A percentile compares a stretch with the other conserved stretches of the same genome.
Evolutionary conservation across 2,113 vertebrate species (phyloP).

Genomic region (Poicephalus meyeri): DNA sequence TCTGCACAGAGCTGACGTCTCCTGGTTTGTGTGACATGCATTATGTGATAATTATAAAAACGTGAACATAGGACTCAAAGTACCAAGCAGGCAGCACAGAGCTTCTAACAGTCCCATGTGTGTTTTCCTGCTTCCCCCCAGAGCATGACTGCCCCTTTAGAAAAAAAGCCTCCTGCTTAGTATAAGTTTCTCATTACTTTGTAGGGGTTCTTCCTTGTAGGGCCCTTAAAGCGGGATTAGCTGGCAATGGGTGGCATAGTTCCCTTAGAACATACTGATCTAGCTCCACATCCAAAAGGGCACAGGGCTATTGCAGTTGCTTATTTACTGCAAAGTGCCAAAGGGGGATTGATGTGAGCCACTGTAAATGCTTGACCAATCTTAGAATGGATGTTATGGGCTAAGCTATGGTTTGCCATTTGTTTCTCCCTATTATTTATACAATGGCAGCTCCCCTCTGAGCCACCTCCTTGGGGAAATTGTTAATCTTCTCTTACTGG

Average conservation of each 20-base stretch:
- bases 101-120: background rate
- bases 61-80: conserved; percentile 6
- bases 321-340: conserved; percentile 38
- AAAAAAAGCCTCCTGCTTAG: background rate
- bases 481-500: background rate
- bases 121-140: background rate
- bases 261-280: conserved; percentile 60
- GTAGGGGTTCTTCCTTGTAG: background rate
- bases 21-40: background rate
- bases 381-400: background rate
- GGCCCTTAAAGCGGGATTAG: conserved; percentile 21
- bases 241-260: conserved; percentile 31
- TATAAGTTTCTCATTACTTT: conserved; percentile 24
- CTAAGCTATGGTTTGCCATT: background rate
- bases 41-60: conserved; percentile 53
- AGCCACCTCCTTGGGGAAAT: conserved; percentile 4
- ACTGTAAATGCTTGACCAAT: background rate
- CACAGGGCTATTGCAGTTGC: conserved; percentile 1
- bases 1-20: background rate
- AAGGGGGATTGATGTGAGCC: background rate
- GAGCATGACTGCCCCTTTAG: background rate
- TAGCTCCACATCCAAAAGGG: background rate
- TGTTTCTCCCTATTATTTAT: conserved; percentile 5
- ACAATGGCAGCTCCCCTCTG: background rate
- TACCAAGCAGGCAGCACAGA: background rate